Percentiles rank a stretch among this genome's conserved stretches.
Conservation (phyloP, 2,888 invertebrate genomes). For the Xestoiulus laeticollis region DNA sequence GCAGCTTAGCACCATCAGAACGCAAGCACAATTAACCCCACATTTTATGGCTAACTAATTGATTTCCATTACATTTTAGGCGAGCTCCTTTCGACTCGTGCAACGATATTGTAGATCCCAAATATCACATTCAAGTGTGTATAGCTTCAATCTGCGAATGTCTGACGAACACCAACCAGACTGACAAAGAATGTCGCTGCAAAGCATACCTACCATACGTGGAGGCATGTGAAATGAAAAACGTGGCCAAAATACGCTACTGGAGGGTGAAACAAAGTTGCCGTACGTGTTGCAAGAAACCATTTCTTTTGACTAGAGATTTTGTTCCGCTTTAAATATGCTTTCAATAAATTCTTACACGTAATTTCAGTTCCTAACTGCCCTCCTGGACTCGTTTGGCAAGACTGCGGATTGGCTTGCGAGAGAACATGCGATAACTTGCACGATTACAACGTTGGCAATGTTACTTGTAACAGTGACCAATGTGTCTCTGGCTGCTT, state of each 20-base stretch:
- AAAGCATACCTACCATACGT: slow-evolving; percentile 75
- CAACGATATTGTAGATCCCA: slow-evolving; percentile 70
- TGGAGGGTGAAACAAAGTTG: slow-evolving; percentile 69
- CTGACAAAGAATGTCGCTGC: slow-evolving; percentile 73
- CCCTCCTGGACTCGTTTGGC: slow-evolving; percentile 78
- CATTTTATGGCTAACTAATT: neutral
- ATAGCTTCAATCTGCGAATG: slow-evolving; percentile 81
- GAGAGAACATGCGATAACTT: slow-evolving; percentile 78
- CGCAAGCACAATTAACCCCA: neutral
- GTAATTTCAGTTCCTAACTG: slow-evolving; percentile 73
- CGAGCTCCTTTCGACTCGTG: slow-evolving; percentile 75
- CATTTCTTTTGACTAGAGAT: neutral
- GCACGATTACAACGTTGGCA: slow-evolving; percentile 63
- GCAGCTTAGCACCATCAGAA: slow-evolving; percentile 66
- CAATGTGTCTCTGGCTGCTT: slow-evolving; percentile 83
- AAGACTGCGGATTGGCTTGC: slow-evolving; percentile 83
- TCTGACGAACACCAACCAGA: slow-evolving; percentile 65
- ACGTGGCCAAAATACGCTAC: slow-evolving; percentile 73
- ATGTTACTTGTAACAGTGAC: slow-evolving; percentile 49
- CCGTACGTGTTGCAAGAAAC: slow-evolving; percentile 66
- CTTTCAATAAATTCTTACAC: slow-evolving; percentile 50
- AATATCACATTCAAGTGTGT: slow-evolving; percentile 77
- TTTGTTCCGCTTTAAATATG: neutral
- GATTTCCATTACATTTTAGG: slow-evolving; percentile 62
- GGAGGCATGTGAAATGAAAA: slow-evolving; percentile 76